These are phyloP conservation scores for Girardinus metallicus DNA, from an alignment of 2,797 vertebrate species.

Conservation along the genomic window DNA sequence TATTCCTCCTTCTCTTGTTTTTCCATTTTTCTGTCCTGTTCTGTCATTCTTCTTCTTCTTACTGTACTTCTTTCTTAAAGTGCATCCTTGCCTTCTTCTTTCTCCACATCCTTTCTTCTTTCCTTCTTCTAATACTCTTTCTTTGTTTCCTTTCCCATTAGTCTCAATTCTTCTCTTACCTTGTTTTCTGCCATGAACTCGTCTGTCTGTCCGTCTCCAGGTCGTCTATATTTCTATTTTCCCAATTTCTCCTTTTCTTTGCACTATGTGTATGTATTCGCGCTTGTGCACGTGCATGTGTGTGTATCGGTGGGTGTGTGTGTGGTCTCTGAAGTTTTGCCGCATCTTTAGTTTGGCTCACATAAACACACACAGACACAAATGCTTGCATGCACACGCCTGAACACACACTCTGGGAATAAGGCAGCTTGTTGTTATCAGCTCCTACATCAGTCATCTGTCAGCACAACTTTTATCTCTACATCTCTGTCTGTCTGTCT, in stretches of 20 bases:
- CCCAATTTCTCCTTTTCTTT: slow-evolving; percentile 8
- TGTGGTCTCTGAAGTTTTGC: slow-evolving; percentile 16
- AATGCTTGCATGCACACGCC: slow-evolving; percentile 17
- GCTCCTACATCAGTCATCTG: slow-evolving; percentile 72
- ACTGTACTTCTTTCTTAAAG: not conserved
- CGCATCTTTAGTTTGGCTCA: slow-evolving; percentile 24
- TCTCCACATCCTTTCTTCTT: not conserved
- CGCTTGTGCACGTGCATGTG: not conserved
- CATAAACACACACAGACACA: slow-evolving; percentile 15
- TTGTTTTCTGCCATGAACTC: not conserved
- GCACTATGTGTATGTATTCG: not conserved
- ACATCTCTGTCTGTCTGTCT: slow-evolving; percentile 56
- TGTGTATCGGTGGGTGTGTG: not conserved
- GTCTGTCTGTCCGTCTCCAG: not conserved
- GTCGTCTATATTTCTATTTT: not conserved
- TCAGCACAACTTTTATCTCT: slow-evolving; percentile 71
- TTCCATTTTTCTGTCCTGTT: not conserved
- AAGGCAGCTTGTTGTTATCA: slow-evolving; percentile 67
- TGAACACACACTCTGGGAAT: slow-evolving; percentile 32
- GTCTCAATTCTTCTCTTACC: not conserved
- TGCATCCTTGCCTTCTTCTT: not conserved
- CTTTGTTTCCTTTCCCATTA: not conserved
- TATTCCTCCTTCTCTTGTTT: not conserved
- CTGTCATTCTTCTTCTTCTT: not conserved
- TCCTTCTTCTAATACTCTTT: not conserved